phyloP scores from a whole-genome alignment of 2,888 invertebrate species.

The Harpagoxenus sublaevis region DNA sequence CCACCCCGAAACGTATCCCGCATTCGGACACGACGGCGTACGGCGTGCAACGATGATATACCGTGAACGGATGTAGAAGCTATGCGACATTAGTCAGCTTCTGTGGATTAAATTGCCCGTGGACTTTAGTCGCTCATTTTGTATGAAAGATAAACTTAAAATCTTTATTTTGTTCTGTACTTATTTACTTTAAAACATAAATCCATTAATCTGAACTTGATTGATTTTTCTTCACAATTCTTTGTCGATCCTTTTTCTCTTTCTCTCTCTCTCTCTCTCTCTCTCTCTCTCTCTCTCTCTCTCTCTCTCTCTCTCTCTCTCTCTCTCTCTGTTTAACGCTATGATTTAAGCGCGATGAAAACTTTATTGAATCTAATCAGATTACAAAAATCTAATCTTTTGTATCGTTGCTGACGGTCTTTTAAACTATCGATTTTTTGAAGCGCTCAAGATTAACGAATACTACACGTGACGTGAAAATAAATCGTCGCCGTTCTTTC shows the following conservation, averaged over 20 bases:
- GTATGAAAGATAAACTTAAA: background rate
- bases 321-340: background rate
- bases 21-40: slow-evolving; percentile 33
- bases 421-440: slow-evolving; percentile 64
- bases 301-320: too few relatives aligned
- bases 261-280: too few relatives aligned
- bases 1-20: slow-evolving; percentile 35
- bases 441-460: slow-evolving; percentile 69
- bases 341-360: background rate
- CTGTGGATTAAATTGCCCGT: slow-evolving; percentile 9
- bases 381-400: background rate
- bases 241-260: background rate
- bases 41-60: slow-evolving; percentile 36
- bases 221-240: background rate
- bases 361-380: slow-evolving; percentile 6
- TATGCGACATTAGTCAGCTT: slow-evolving; percentile 39
- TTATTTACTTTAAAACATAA: background rate
- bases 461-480: slow-evolving; percentile 73
- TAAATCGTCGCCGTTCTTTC: slow-evolving; percentile 61
- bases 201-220: background rate
- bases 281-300: too few relatives aligned
- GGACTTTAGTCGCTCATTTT: background rate
- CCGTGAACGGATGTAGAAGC: slow-evolving; percentile 32
- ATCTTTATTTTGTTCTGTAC: background rate
- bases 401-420: background rate